Evolutionary conservation across 35 echinoderm and acorn worm genomes (phyloP).

Genomic region (Apostichopus japonicus): DNA sequence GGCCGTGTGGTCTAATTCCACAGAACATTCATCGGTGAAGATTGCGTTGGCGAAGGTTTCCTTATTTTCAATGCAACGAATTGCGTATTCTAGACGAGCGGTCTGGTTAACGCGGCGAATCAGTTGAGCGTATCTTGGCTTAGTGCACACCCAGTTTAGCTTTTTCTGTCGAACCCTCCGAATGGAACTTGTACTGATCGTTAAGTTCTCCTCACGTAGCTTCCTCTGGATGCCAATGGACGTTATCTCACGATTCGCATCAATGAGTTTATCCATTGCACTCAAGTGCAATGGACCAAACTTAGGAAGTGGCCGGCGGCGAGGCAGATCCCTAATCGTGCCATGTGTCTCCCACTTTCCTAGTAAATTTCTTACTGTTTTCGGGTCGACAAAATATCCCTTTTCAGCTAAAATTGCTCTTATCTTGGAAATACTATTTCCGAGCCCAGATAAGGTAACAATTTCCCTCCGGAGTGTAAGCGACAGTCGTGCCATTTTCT

Average conservation of each 20-base stretch:
- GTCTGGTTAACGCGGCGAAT: not conserved
- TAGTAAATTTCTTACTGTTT: not conserved
- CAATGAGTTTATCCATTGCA: no score
- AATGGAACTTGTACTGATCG: not conserved
- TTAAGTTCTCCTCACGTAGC: not conserved
- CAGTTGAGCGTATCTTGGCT: not conserved
- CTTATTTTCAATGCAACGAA: constrained; percentile 15
- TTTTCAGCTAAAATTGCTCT: constrained; percentile 14
- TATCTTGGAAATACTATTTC: no score
- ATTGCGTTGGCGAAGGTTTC: not conserved
- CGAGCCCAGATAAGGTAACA: no score
- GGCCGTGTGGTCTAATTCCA: constrained; percentile 1
- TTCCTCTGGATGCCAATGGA: not conserved
- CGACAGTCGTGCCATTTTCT: no score
- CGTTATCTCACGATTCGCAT: constrained; percentile 1
- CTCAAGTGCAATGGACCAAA: not conserved
- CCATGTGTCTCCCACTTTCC: not conserved
- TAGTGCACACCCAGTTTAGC: constrained; percentile 20
- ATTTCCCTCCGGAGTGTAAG: no score
- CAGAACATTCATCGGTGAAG: constrained; percentile 27
- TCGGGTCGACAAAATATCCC: not conserved
- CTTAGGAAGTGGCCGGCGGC: not conserved
- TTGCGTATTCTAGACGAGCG: not conserved
- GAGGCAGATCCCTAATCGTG: not conserved
- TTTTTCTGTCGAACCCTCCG: not conserved